A percentile compares a stretch with the other conserved stretches of the same genome.
Evolutionary conservation across 1,140 invertebrate species (phyloP).

Genomic region (Bemisia tabaci): DNA sequence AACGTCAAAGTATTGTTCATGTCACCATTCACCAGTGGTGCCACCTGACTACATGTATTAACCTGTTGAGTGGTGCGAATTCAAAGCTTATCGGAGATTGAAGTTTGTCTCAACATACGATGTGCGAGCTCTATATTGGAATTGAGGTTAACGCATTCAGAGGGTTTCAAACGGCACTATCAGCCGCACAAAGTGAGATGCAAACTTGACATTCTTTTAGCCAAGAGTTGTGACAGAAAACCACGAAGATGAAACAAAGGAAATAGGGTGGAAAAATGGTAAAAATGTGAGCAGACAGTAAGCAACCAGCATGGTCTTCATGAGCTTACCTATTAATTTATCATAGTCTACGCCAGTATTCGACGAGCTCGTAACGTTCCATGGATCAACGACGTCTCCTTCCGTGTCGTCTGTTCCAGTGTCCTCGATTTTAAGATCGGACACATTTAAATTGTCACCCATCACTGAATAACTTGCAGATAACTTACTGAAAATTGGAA

Average conservation of each 20-base stretch:
- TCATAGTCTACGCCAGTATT: conserved; percentile 92
- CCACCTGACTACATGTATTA: too few species aligned
- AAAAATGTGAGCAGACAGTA: not conserved
- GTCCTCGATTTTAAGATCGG: not conserved
- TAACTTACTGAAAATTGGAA: too few species aligned
- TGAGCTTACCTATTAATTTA: conserved; percentile 81
- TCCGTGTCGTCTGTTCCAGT: conserved; percentile 28
- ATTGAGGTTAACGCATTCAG: not conserved
- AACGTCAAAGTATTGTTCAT: too few species aligned
- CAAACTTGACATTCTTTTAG: too few species aligned
- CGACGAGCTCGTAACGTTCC: conserved; percentile 77
- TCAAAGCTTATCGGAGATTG: too few species aligned
- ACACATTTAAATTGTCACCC: conserved; percentile 11
- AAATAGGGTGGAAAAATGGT: not conserved
- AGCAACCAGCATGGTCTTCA: not conserved
- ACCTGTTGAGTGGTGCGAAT: too few species aligned
- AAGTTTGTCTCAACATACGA: too few species aligned
- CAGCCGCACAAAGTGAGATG: too few species aligned
- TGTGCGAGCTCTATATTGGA: not conserved
- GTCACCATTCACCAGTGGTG: too few species aligned
- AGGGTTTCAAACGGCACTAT: too few species aligned
- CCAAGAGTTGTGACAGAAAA: not conserved
- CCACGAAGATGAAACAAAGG: not conserved
- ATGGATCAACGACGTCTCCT: conserved; percentile 89
- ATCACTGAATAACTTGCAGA: too few species aligned